phyloP scores from a whole-genome alignment of 2,113 vertebrate species.

The Nannobrachium achirus region DNA sequence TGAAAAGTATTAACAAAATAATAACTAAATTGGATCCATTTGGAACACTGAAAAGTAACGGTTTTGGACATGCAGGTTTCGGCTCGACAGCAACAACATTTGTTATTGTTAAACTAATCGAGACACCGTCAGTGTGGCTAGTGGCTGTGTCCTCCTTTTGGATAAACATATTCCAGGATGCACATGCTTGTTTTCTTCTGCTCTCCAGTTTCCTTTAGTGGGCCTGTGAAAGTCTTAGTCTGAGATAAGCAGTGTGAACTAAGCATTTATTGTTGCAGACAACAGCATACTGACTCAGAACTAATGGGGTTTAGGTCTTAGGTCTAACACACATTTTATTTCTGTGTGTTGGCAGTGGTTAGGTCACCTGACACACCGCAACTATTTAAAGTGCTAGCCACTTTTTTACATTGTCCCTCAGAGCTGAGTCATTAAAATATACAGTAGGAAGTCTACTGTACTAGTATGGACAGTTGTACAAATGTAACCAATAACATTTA shows the following conservation, averaged over 20 bases:
- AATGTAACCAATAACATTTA: background rate
- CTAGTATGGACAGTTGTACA: background rate
- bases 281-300: background rate
- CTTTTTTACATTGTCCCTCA: too few relatives aligned
- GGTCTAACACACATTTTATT: background rate
- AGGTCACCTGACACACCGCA: background rate
- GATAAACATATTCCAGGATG: conserved; percentile 28
- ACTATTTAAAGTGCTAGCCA: too few relatives aligned
- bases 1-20: too few relatives aligned
- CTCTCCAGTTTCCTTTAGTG: conserved; percentile 22
- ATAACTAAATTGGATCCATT: too few relatives aligned
- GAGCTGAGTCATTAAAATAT: too few relatives aligned
- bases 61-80: too few relatives aligned
- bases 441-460: background rate
- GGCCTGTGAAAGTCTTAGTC: background rate
- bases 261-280: background rate
- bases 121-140: background rate
- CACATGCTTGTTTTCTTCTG: conserved; percentile 13
- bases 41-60: background rate
- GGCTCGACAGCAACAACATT: too few relatives aligned
- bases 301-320: background rate
- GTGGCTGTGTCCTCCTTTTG: background rate
- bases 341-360: conserved; percentile 21
- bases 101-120: too few relatives aligned
- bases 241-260: background rate